Base-by-base conservation (phyloP, 2,888 invertebrate species). In the Ophion ventricosus region DNA sequence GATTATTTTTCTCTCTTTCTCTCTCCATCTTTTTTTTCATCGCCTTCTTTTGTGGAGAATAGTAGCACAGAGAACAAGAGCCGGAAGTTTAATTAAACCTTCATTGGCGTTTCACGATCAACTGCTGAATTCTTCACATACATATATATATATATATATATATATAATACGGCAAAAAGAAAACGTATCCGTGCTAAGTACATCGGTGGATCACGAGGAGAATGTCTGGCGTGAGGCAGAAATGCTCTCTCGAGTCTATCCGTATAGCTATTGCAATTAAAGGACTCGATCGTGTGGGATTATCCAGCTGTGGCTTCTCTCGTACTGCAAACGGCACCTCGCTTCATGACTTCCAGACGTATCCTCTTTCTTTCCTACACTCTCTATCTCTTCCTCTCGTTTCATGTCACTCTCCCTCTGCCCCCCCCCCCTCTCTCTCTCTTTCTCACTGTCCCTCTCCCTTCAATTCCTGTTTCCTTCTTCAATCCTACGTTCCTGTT, bases 71-170 rank as follows among this genome's bases (percentile, higher is more conserved):
- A 66, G 64, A 66, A 1, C 43, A 23, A 17, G 43, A 56, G 54
- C 54, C 61, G 78, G 74, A 78, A 82, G 78, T 78, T 82, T 82
- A 78, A 82, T 82, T 82, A 82, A 82, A 82, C 26, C 73, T 82
- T 78, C 67, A 74, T 74, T 67, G 77, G 69, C 69, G 78, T 78
- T 78, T 82, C 74, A 40, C 69, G 54, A 63, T 54, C 74, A 54
- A 64, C 17, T 25, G 26, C 56, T 79, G 56, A 66, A 72, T 79
- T 79, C 40, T 63, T 49, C 14, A 57, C 23, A 26, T 17, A 40
- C 40, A 40, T 10, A 40, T 40, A 40, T 40, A 40, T 40, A 40
- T 40, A 40, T 10, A 40, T 40, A 40, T 35, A 35, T 35, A 14
- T 43, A 43, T 79, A 56, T 11, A 64, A 10, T 40, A 35, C 25